phyloP scores from a whole-genome alignment of 2,888 invertebrate species.

The Rhimphoctona megacephalus region DNA sequence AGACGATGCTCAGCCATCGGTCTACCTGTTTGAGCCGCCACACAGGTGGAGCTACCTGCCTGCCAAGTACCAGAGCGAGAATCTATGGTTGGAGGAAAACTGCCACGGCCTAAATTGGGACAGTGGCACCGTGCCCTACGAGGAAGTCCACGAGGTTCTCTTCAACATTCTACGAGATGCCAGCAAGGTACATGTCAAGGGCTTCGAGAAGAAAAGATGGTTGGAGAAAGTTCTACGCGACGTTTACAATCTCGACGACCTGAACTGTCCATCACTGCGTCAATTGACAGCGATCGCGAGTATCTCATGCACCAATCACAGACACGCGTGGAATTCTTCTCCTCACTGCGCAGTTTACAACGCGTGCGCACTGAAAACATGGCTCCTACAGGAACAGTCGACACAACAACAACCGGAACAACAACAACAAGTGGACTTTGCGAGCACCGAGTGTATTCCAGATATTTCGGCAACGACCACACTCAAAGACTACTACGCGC shows the following conservation, averaged over 20 bases:
- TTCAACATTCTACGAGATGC: constrained; percentile 12
- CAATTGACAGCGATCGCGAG: background rate
- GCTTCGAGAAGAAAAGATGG: constrained; percentile 41
- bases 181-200: constrained; percentile 39
- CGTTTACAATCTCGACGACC: constrained; percentile 20
- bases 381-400: background rate
- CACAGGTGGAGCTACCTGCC: constrained; percentile 41
- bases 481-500: too few species aligned
- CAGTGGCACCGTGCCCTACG: constrained; percentile 39
- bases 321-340: background rate
- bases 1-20: constrained; percentile 18
- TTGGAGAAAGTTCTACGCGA: constrained; percentile 14
- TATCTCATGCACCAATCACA: background rate
- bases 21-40: constrained; percentile 52
- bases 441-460: background rate
- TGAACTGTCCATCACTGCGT: constrained; percentile 21
- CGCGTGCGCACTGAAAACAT: background rate
- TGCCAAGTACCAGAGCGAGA: constrained; percentile 46
- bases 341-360: background rate
- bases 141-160: constrained; percentile 35
- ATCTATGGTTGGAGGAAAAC: constrained; percentile 43
- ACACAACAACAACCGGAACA: too few species aligned
- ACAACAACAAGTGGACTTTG: too few species aligned
- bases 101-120: constrained; percentile 47
- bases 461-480: too few species aligned